Percentiles rank a stretch among this genome's conserved stretches.
Evolutionary conservation across 2,888 invertebrate genomes (phyloP).

Genomic region (Torymus auratus): DNA sequence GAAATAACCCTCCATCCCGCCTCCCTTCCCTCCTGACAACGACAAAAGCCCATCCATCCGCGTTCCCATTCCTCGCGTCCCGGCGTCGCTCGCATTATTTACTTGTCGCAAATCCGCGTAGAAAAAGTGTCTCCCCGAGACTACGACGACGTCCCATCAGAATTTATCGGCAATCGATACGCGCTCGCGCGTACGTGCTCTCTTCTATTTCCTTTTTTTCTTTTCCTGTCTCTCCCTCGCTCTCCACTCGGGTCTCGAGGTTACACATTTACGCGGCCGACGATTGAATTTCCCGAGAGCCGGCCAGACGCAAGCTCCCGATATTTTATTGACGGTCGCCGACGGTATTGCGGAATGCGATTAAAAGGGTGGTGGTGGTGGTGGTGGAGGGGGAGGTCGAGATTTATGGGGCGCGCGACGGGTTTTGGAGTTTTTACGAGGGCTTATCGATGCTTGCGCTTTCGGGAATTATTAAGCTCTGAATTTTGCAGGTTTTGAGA

Average conservation of each 20-base stretch:
- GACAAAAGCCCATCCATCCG: too few relatives aligned
- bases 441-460: background rate
- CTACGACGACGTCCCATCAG: constrained; percentile 1
- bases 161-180: constrained; percentile 13
- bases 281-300: constrained; percentile 1
- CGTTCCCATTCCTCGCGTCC: too few relatives aligned
- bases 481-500: background rate
- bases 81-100: background rate
- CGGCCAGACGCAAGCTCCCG: background rate
- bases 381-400: background rate
- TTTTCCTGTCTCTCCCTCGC: background rate
- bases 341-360: too few relatives aligned
- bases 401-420: constrained; percentile 6
- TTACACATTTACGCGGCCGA: too few relatives aligned
- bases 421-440: background rate
- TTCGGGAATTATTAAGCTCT: background rate
- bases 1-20: too few relatives aligned
- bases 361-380: background rate
- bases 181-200: background rate
- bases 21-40: too few relatives aligned
- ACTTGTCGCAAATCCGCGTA: constrained; percentile 1
- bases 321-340: constrained; percentile 4
- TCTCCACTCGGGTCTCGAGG: too few relatives aligned
- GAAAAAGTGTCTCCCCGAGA: background rate
- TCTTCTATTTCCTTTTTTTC: background rate